phyloP scores from a whole-genome alignment of 2,888 invertebrate genomes.

The Entomobrya multifasciata region DNA sequence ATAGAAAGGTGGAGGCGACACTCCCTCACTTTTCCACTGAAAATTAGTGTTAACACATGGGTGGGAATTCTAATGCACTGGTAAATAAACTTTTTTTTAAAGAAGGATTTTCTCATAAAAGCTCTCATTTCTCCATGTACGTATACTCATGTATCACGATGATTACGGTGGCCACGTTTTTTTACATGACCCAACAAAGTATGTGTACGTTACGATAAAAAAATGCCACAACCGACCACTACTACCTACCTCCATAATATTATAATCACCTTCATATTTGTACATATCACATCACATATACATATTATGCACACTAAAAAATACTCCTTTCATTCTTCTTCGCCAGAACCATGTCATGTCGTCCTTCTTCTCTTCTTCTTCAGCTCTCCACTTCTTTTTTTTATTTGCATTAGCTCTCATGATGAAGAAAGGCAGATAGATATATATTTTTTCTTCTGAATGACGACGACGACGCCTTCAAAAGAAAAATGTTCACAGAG shows the following conservation, averaged over 20 bases:
- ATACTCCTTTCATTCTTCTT: conserved; percentile 20
- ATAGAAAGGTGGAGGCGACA: conserved; percentile 66
- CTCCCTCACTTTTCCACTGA: conserved; percentile 52
- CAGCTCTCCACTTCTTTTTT: conserved; percentile 15
- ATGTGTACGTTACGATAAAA: too few species aligned
- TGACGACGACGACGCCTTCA: conserved; percentile 43
- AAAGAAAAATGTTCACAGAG: conserved; percentile 63
- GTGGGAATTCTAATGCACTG: conserved; percentile 23
- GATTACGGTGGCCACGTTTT: not conserved
- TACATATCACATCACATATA: conserved; percentile 7
- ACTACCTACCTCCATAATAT: too few species aligned
- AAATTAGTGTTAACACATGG: conserved; percentile 56
- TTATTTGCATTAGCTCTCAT: conserved; percentile 65
- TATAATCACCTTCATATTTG: not conserved
- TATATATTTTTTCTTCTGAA: conserved; percentile 33
- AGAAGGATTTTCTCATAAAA: conserved; percentile 50
- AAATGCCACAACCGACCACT: not conserved
- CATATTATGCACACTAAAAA: not conserved
- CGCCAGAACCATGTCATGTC: conserved; percentile 2
- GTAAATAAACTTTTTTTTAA: conserved; percentile 49
- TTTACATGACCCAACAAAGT: not conserved
- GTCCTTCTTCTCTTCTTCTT: too few species aligned
- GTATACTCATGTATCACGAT: conserved; percentile 37
- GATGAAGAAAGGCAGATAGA: conserved; percentile 67
- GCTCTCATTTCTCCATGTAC: conserved; percentile 64